Evolutionary conservation across 2,797 vertebrate genomes (phyloP), one percentile per base, ranked within the genome.

Genomic region (Aselliscus stoliczkanus): DNA sequence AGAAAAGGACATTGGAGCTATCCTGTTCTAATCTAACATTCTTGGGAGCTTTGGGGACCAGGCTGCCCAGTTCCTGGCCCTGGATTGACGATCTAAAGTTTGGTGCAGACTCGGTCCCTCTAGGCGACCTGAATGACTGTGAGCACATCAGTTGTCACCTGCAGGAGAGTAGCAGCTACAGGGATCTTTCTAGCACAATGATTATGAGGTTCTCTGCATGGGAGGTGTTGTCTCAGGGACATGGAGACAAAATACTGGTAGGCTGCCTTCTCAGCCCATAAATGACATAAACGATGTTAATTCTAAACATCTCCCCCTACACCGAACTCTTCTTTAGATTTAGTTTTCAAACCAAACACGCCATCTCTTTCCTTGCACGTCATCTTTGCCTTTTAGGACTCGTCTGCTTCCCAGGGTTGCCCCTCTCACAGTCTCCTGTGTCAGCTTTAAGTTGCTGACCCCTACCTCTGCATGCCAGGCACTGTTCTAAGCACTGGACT

Each of bases 251-350:
- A 86, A 14, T 34, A 27, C 15, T 17, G 47, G 69, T 37, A 64
- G 81, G 39, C 89, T 65, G 25, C 42, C 52, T 84, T 72, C 65
- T 72, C 65, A 44, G 47, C 4, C 39, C 52, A 31, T 3, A 15
- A 39, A 20, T 15, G 64, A 18, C 3, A 2, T 10, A 27, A 2
- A 0, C 1, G 0, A 17, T 3, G 18, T 39, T 75, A 15, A 8
- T 69, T 62, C 21, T 31, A 37, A 92, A 27, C 18, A 21, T 13
- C 34, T 25, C 29, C 7, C 9, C 29, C 14, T 47, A 39, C 29
- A 37, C 9, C n/a, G 60, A 58, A 50, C n/a, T 77, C 50, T 67
- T 37, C 60, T 47, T 62, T 54, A 47, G n/a, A 69, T 27, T 70
- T n/a, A 52, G 39, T 58, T 96, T 83, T 75, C 76, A 50, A 47